These are phyloP conservation scores for Gallinago paraguaiae DNA, from an alignment of 2,113 vertebrate species.

Conservation along the genomic window DNA sequence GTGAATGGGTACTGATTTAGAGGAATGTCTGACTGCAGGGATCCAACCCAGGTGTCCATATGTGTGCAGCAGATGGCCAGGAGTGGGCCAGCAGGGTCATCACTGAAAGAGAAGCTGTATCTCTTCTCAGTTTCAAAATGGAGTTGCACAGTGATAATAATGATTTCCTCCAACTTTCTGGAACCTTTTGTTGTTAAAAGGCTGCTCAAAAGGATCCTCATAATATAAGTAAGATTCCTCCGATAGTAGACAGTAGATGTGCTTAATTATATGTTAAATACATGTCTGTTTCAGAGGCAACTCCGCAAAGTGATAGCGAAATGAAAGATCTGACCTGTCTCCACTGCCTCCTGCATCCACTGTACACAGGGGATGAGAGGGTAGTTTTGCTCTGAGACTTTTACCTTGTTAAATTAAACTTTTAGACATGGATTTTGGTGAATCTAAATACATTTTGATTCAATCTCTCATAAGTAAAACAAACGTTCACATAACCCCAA, in stretches of 20 bases:
- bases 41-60: not conserved
- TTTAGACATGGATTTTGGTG: not conserved
- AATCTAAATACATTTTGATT: not conserved
- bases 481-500: not conserved
- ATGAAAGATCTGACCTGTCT: not conserved
- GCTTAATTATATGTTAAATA: not conserved
- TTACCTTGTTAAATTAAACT: not conserved
- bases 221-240: not conserved
- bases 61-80: fast-evolving
- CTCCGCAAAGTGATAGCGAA: not conserved
- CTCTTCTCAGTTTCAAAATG: fast-evolving
- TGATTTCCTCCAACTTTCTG: not conserved
- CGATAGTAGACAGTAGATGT: not conserved
- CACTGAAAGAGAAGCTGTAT: not conserved
- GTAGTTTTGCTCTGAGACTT: not conserved
- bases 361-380: not conserved
- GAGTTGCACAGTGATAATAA: not conserved
- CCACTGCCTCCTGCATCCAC: not conserved
- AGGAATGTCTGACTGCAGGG: not conserved
- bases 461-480: not conserved
- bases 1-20: not conserved
- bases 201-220: not conserved
- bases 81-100: not conserved
- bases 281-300: not conserved
- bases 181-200: not conserved